Evolutionary conservation across 2,113 vertebrate species (phyloP), one percentile per base, ranked within the genome.

Genomic region (Dromaius novaehollandiae): DNA sequence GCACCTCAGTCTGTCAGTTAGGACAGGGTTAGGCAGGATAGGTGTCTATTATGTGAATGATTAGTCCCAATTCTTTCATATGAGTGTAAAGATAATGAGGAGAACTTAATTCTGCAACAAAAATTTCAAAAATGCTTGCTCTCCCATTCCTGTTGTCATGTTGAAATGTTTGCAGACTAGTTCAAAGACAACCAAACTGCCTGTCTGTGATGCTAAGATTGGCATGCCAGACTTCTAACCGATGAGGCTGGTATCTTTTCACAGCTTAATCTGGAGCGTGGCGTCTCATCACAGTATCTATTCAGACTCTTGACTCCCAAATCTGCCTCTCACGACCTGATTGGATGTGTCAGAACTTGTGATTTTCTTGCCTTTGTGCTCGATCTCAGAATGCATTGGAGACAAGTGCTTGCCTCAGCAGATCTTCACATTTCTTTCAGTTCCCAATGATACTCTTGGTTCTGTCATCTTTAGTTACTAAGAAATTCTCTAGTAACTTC

Each of bases 221-320:
- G 50, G 56, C 3, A 1, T 51, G 30, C n/a, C 66, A 30, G 36
- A 40, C 19, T 77, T 80, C 20, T 36, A 48, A 61, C 12, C 1
- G 1, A 14, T 63, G 6, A 53, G 18, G 20, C 1, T 84, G 40
- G 22, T 86, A 34, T 6, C 20, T 70, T 87, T 36, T 60, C 8
- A 4, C 68, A 48, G 22, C 36, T 94, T 82, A 38, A 71, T 69
- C 32, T 75, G 53, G 81, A 61, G 46, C 65, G 48, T 0, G 1
- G 14, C 42, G 63, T 48, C 34, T 90, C 0, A 0, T 82, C 0
- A 1, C 13, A 34, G 30, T 53, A 17, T 48, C n/a, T 60, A 50
- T 76, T 55, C 42, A 64, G 63, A 22, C 9, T 14, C 34, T 71
- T 56, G 64, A 78, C 42, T 88, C 53, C 40, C 10, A 1, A 32